Percentiles rank a stretch among this genome's conserved stretches.
Conservation (phyloP, 2,888 invertebrate species). For the Hoplodrina ambigua region DNA sequence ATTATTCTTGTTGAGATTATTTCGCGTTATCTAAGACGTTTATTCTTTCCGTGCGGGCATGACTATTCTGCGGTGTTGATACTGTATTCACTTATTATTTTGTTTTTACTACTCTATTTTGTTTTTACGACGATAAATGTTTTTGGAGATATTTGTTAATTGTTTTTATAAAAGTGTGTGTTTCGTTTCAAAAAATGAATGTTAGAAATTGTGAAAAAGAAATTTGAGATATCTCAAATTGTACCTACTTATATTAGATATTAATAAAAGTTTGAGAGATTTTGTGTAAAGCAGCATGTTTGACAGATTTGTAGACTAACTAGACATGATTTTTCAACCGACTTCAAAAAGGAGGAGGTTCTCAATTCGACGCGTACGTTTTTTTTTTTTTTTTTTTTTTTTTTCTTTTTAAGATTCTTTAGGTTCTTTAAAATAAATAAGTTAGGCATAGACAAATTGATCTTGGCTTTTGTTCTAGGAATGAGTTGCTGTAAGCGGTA, state of each 20-base stretch:
- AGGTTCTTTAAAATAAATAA: too few species aligned
- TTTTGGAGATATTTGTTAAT: constrained; percentile 12
- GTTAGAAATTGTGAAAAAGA: too few species aligned
- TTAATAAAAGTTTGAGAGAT: too few species aligned
- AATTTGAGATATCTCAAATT: too few species aligned
- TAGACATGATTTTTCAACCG: too few species aligned
- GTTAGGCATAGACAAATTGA: background rate
- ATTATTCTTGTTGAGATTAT: constrained; percentile 72
- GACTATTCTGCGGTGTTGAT: constrained; percentile 51
- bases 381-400: too few species aligned
- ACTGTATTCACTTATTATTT: constrained; percentile 21
- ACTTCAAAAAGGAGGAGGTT: too few species aligned
- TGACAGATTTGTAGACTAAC: too few species aligned
- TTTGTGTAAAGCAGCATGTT: too few species aligned
- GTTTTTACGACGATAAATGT: constrained; percentile 19
- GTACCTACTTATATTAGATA: too few species aligned
- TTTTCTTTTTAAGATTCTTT: too few species aligned
- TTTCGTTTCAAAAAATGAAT: constrained; percentile 11
- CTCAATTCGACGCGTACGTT: too few species aligned
- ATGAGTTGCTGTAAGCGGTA: background rate
- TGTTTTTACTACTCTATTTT: constrained; percentile 5
- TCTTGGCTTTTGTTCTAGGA: background rate
- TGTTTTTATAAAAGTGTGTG: background rate
- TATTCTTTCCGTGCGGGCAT: constrained; percentile 64
- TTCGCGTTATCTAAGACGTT: constrained; percentile 65